Evolutionary conservation across 1,140 invertebrate species (phyloP).

Genomic region (Phocides pigmalion): DNA sequence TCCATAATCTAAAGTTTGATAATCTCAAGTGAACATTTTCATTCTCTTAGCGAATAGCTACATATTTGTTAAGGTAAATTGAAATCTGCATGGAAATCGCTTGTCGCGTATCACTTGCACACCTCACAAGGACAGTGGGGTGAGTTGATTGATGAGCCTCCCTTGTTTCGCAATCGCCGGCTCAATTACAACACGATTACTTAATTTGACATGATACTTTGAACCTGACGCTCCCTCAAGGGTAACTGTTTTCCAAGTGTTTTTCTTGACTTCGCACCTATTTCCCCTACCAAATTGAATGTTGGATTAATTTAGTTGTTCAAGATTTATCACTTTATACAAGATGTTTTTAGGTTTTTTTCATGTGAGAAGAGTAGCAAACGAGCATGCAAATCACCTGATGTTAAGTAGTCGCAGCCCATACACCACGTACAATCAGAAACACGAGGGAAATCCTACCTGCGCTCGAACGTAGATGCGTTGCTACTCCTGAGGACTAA

Average conservation of each 20-base stretch:
- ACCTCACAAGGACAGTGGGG: slow-evolving; percentile 43
- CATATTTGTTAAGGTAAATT: too few species aligned
- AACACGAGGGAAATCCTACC: too few species aligned
- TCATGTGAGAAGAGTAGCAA: too few species aligned
- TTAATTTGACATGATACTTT: slow-evolving; percentile 77
- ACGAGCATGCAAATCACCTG: too few species aligned
- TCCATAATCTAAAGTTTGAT: too few species aligned
- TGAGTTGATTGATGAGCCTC: slow-evolving; percentile 70
- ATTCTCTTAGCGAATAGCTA: too few species aligned
- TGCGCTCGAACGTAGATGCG: too few species aligned
- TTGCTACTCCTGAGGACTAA: too few species aligned
- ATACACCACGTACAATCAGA: too few species aligned
- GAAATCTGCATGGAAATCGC: slow-evolving; percentile 29
- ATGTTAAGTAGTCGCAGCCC: too few species aligned
- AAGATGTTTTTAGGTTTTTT: neutral
- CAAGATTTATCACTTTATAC: neutral
- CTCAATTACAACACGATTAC: slow-evolving; percentile 75
- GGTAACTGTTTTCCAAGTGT: slow-evolving; percentile 35
- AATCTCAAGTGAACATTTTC: too few species aligned
- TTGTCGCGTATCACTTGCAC: slow-evolving; percentile 36
- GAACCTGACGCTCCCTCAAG: slow-evolving; percentile 45
- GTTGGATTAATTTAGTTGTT: slow-evolving; percentile 17
- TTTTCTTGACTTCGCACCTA: slow-evolving; percentile 19
- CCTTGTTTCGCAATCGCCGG: slow-evolving; percentile 64
- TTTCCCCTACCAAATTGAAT: slow-evolving; percentile 15